Percentiles rank a stretch among this genome's conserved stretches.
phyloP scores from a whole-genome alignment of 2,797 vertebrate genomes.

The Allobates femoralis region DNA sequence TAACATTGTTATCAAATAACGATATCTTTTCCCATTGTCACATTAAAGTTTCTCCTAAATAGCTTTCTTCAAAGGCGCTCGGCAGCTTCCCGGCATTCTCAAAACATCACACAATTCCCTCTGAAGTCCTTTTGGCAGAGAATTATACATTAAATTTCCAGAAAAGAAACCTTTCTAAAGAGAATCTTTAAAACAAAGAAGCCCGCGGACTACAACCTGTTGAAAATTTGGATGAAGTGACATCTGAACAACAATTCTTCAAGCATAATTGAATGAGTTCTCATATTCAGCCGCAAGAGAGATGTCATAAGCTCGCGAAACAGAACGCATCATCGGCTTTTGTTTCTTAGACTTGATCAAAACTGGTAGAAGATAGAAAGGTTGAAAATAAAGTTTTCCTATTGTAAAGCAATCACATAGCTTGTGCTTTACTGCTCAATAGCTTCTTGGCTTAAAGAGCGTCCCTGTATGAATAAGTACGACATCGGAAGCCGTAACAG shows the following conservation, averaged over 20 bases:
- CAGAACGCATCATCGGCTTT: not conserved
- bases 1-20: slow-evolving; percentile 10
- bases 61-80: slow-evolving; percentile 46
- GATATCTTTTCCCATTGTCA: slow-evolving; percentile 29
- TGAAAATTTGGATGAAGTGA: slow-evolving; percentile 28
- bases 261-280: not conserved
- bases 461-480: not conserved
- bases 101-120: slow-evolving; percentile 44
- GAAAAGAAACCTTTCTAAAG: slow-evolving; percentile 31
- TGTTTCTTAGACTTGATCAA: slow-evolving; percentile 11
- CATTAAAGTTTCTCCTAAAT: slow-evolving; percentile 37
- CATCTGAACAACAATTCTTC: slow-evolving; percentile 28
- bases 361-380: not conserved
- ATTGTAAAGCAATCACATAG: slow-evolving; percentile 3
- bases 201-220: slow-evolving; percentile 23
- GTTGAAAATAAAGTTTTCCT: not conserved
- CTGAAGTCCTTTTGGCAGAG: slow-evolving; percentile 39
- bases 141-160: slow-evolving; percentile 18
- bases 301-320: not conserved
- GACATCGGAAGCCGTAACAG: not conserved
- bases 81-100: slow-evolving; percentile 1
- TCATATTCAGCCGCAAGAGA: not conserved
- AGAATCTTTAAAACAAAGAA: slow-evolving; percentile 33
- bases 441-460: not conserved
- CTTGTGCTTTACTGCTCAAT: not conserved